Conservation (phyloP, 2,113 vertebrate genomes). For the Cottus gobio region DNA sequence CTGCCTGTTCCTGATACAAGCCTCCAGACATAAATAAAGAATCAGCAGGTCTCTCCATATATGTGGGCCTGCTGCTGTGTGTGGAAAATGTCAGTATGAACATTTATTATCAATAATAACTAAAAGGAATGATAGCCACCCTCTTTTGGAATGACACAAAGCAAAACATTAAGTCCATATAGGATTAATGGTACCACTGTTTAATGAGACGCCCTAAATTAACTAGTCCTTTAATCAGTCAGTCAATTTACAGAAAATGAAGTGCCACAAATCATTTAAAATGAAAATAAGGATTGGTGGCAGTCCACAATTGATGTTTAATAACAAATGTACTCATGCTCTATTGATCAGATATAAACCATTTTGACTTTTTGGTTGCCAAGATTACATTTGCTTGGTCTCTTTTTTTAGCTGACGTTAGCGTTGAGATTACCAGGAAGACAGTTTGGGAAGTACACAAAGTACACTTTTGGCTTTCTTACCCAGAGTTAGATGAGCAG, state of each 20-base stretch:
- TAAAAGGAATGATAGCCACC: not conserved
- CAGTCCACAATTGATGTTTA: not conserved
- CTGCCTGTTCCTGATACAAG: conserved; percentile 71
- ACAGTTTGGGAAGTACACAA: not conserved
- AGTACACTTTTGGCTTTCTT: not conserved
- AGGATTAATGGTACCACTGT: not conserved
- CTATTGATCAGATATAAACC: not conserved
- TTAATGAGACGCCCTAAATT: not conserved
- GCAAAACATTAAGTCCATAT: not conserved
- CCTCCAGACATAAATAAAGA: conserved; percentile 78
- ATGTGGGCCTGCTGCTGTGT: not conserved
- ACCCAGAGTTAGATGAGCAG: not conserved
- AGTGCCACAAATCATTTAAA: not conserved
- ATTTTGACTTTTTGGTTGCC: not conserved
- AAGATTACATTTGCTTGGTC: not conserved
- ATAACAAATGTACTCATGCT: not conserved
- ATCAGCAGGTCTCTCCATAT: conserved; percentile 25
- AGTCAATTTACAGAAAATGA: not conserved
- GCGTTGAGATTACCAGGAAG: not conserved
- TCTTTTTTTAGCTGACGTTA: not conserved
- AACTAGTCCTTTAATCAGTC: not conserved
- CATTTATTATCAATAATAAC: conserved; percentile 17
- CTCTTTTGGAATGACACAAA: not conserved
- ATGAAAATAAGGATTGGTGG: not conserved
- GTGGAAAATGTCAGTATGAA: not conserved